phyloP scores from a whole-genome alignment of 2,113 vertebrate genomes.

The Oplegnathus fasciatus region DNA sequence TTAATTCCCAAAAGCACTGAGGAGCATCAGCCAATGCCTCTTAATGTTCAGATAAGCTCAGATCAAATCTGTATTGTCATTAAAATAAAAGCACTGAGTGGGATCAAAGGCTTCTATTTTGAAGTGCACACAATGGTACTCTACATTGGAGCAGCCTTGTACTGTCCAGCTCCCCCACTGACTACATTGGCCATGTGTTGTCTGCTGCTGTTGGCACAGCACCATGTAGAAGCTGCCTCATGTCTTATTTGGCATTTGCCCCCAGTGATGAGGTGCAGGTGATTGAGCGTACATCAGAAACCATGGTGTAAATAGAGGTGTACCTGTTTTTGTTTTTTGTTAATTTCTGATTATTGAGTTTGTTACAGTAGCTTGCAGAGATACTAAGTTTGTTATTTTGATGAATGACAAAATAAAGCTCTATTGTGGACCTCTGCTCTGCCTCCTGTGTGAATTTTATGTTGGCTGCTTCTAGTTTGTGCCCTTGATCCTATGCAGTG shows the following conservation, averaged over 20 bases:
- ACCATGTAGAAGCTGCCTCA: conserved; percentile 51
- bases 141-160: conserved; percentile 57
- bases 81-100: conserved; percentile 64
- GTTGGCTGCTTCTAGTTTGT: too few species aligned
- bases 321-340: conserved; percentile 53
- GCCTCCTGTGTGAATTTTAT: conserved; percentile 54
- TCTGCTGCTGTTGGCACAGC: conserved; percentile 56
- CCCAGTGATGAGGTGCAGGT: conserved; percentile 46
- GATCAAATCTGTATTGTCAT: conserved; percentile 67
- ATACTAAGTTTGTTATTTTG: conserved; percentile 82
- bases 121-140: conserved; percentile 63
- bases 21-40: conserved; percentile 82
- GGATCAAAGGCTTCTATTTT: conserved; percentile 72
- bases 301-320: conserved; percentile 77
- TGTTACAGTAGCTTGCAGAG: conserved; percentile 84
- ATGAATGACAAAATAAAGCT: conserved; percentile 82
- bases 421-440: conserved; percentile 77
- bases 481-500: background rate
- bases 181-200: conserved; percentile 52
- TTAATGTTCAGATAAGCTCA: conserved; percentile 72
- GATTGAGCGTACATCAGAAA: conserved; percentile 65
- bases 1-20: conserved; percentile 69
- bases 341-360: conserved; percentile 72
- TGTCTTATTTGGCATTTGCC: conserved; percentile 69
- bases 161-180: conserved; percentile 48